Conservation (phyloP, 2,888 invertebrate genomes). For the Steromphala cineraria region DNA sequence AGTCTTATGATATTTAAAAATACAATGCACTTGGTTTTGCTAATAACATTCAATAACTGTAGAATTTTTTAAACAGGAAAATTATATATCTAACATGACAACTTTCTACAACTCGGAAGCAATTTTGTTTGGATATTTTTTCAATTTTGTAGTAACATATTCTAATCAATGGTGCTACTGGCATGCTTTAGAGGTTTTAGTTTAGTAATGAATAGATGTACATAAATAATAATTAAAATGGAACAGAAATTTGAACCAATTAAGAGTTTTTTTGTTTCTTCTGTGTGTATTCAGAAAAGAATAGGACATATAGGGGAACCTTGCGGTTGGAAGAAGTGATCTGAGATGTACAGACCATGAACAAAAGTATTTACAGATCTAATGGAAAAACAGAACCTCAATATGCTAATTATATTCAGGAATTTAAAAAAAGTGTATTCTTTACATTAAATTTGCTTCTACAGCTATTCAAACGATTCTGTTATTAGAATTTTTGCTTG, state of each 20-base stretch:
- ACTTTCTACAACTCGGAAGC: not conserved
- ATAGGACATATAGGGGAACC: not conserved
- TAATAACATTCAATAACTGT: not conserved
- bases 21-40: no score
- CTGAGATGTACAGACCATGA: constrained; percentile 2
- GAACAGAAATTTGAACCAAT: no score
- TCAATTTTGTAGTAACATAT: not conserved
- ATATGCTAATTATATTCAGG: not conserved
- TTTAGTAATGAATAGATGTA: not conserved
- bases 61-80: not conserved
- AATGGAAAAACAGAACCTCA: no score
- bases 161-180: not conserved
- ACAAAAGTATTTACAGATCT: not conserved
- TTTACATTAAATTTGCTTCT: no score
- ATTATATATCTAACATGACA: not conserved
- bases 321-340: not conserved
- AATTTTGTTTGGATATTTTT: not conserved
- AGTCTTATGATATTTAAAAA: no score
- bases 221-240: no score
- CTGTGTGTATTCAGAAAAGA: not conserved
- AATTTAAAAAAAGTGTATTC: not conserved
- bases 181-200: not conserved
- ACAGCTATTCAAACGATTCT: no score
- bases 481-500: no score
- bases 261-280: no score